Evolutionary conservation across 2,113 vertebrate species (phyloP), one percentile per base, ranked within the genome.

Genomic region (Nibea albiflora): DNA sequence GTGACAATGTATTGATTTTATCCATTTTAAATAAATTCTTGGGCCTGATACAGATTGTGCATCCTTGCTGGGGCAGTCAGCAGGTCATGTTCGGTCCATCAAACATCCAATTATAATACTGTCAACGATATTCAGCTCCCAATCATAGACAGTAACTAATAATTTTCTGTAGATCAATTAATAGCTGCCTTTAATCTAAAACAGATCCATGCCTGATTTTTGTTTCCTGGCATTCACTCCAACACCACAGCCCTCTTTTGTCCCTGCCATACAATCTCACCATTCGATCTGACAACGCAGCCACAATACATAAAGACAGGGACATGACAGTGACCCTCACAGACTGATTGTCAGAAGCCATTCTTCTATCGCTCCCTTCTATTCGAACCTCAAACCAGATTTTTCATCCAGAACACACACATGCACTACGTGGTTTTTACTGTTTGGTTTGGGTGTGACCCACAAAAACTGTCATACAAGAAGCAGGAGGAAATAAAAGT

Each of bases 301-400:
- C 62, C 68, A 73, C 61, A 50, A 73, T 53, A 83, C 82, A 85
- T 68, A 61, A 83, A 65, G 22, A 52, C 63, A 54, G 79, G 76
- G 52, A 78, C 54, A 16, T 50, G 67, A 44, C 44, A 3, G 35
- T 52, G 44, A 68, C 0, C 49, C 10, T 73, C 58, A 50, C 0
- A 24, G 10, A 28, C 65, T 39, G 56, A 71, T 39, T n/a, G 19
- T 84, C 54, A 65, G 8, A 44, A 69, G 44, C 72, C 26, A 17
- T 28, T 76, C 50, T 1, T 15, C 6, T 58, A 20, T 39, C 49
- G 58, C 47, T 39, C 63, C 22, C 72, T 72, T 22, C 35, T 49
- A 35, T 63, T 60, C 44, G 31, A 5, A n/a, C n/a, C n/a, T 22
- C 11, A 0, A 0, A 47, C 6, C 42, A 26, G 26, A 17, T 17